Base-by-base conservation (phyloP, 2,888 invertebrate genomes). In the Ophioninae sp. region DNA sequence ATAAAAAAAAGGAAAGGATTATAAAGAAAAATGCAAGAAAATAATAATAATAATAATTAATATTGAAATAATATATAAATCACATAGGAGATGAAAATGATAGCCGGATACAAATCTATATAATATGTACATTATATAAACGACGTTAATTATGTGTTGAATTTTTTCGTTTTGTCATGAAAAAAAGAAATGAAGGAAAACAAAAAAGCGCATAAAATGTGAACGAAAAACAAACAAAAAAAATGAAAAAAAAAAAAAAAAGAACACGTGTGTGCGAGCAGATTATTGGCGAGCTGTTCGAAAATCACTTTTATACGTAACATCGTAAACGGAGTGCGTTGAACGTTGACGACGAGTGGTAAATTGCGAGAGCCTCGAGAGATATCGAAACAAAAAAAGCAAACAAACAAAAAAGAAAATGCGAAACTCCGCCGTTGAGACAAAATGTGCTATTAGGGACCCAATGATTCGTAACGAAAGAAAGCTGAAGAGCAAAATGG, bases 21-120 rank as follows among this genome's bases (percentile, higher is more conserved):
- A 73, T 50, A 70, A 61, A 73, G 81, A 78, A 75, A 84, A 65
- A 39, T 56, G 72, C 17, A 74, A 17, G 57, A 61, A 59, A 72
- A 70, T 69, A 79, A 67, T 65, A 81, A 68, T 59, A 73, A 84
- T 86, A 86, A 86, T 89, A 89, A 87, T 86, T 86, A 86, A 86
- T 89, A 89, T 87, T 86, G 86, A 89, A 85, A 90, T 88, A 89
- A 89, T 89, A 89, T 89, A 89, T 88, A 89, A 85, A 83, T 88
- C 86, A 30, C 30, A 88, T 89, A 88, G 88, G 86, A 87, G 84
- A 87, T 82, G 81, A 80, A 78, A 85, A 87, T 87, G 88, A 88
- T 90, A 90, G 88, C 87, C 89, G 87, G 89, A 90, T 89, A 89
- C 88, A 87, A 90, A 90, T 91, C 89, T 89, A 89, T 91, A 89